phyloP scores from a whole-genome alignment of 2,888 invertebrate species.

The Melanophora roralis region DNA sequence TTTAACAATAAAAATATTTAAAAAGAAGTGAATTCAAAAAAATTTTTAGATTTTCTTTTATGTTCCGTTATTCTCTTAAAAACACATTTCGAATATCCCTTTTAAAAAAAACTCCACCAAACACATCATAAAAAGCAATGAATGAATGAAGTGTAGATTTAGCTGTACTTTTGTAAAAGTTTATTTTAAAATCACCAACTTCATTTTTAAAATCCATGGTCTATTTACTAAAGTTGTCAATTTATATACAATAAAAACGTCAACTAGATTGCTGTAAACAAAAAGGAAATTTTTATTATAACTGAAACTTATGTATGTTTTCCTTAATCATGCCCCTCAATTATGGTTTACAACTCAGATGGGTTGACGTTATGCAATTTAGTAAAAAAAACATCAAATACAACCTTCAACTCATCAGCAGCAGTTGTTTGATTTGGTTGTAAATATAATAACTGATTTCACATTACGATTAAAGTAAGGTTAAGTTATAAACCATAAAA shows the following conservation, averaged over 20 bases:
- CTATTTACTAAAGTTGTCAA: conserved; percentile 65
- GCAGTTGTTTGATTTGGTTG: too few relatives aligned
- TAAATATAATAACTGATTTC: too few relatives aligned
- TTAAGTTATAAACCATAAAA: too few relatives aligned
- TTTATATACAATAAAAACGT: conserved; percentile 71
- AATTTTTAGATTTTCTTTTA: neutral
- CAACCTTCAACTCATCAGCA: too few relatives aligned
- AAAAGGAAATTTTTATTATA: conserved; percentile 45
- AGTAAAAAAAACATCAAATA: too few relatives aligned
- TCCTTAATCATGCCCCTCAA: too few relatives aligned
- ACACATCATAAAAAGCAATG: conserved; percentile 32
- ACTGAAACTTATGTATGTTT: conserved; percentile 34
- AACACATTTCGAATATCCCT: neutral
- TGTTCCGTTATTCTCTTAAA: neutral
- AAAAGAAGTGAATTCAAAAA: too few relatives aligned
- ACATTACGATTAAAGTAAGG: too few relatives aligned
- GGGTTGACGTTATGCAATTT: too few relatives aligned
- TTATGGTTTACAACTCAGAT: too few relatives aligned
- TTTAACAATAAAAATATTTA: too few relatives aligned
- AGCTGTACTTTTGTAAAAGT: conserved; percentile 34
- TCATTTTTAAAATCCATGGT: conserved; percentile 71
- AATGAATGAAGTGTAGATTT: conserved; percentile 32
- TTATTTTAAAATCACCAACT: conserved; percentile 68
- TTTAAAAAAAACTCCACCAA: too few relatives aligned
- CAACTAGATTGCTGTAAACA: conserved; percentile 70